Percentiles rank a stretch among this genome's conserved stretches.
These are phyloP conservation scores for Crossaster papposus DNA, from an alignment of 53 echinoderm and acorn worm species.

Conservation along the genomic window DNA sequence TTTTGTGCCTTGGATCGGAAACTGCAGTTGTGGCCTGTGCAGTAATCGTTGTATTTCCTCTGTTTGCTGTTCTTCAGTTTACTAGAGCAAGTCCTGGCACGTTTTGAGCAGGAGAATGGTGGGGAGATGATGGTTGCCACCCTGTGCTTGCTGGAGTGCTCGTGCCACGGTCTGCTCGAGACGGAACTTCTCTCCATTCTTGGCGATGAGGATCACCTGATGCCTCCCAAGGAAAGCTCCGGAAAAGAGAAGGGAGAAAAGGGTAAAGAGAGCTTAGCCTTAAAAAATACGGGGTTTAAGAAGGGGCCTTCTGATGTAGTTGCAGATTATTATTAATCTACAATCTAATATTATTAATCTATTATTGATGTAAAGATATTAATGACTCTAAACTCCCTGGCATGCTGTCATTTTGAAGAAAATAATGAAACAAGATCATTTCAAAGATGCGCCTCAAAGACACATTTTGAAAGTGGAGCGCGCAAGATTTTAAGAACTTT, in stretches of 20 bases:
- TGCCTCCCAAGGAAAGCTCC: slow-evolving; percentile 40
- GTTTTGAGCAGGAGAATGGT: slow-evolving; percentile 87
- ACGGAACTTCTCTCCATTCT: slow-evolving; percentile 83
- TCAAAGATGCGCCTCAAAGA: no score
- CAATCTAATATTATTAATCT: no score
- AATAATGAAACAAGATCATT: no score
- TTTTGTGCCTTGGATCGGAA: neutral
- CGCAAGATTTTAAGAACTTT: no score
- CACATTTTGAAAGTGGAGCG: no score
- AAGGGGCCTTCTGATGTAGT: neutral
- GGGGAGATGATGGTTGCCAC: slow-evolving; percentile 79
- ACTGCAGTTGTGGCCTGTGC: neutral
- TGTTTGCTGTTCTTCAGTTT: slow-evolving; percentile 53
- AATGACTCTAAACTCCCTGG: no score
- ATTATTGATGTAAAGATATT: no score
- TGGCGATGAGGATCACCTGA: slow-evolving; percentile 82
- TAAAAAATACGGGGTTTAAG: neutral
- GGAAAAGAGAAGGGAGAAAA: slow-evolving; percentile 56
- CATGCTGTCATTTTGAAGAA: no score
- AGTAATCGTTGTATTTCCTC: neutral
- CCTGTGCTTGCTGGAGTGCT: slow-evolving; percentile 83
- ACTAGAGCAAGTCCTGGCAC: slow-evolving; percentile 75
- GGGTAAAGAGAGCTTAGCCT: neutral
- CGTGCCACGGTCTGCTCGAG: slow-evolving; percentile 78
- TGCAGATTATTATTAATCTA: no score